phyloP scores from a whole-genome alignment of 2,888 invertebrate genomes.

The Drosophila hamatofila region DNA sequence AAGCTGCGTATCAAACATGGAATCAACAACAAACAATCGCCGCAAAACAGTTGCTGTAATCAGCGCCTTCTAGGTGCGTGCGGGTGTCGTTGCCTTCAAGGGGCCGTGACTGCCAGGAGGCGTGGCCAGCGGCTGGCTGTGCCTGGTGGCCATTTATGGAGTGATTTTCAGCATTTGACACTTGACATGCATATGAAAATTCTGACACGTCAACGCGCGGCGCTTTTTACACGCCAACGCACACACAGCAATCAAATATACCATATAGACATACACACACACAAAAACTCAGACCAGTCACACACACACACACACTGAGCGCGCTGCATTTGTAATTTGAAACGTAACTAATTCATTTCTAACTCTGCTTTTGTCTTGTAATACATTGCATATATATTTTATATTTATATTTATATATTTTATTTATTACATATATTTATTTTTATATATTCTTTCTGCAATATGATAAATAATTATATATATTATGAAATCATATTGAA shows the following conservation, averaged over 20 bases:
- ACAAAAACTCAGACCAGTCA: neutral
- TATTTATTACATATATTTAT: too few relatives aligned
- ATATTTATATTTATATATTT: too few relatives aligned
- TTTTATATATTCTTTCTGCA: too few relatives aligned
- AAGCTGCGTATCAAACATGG: conserved; percentile 70
- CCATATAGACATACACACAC: conserved; percentile 17
- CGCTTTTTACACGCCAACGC: conserved; percentile 54
- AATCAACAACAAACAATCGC: conserved; percentile 53
- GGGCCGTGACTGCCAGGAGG: neutral
- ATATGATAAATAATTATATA: too few relatives aligned
- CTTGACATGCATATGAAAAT: conserved; percentile 85
- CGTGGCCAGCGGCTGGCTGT: neutral
- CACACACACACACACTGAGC: conserved; percentile 2
- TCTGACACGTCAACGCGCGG: conserved; percentile 85
- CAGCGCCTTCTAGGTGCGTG: conserved; percentile 74
- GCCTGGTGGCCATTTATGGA: conserved; percentile 57
- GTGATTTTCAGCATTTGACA: conserved; percentile 75
- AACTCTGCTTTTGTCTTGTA: conserved; percentile 26
- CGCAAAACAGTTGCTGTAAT: conserved; percentile 59
- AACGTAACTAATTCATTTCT: conserved; percentile 65
- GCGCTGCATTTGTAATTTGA: conserved; percentile 63
- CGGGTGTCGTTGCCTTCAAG: conserved; percentile 11
- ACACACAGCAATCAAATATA: conserved; percentile 1
- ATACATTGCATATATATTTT: neutral
- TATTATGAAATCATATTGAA: too few relatives aligned